A percentile compares a stretch with the other conserved stretches of the same genome.
These are phyloP conservation scores for Lampris megalopsis DNA, from an alignment of 2,113 vertebrate species.

Conservation along the genomic window DNA sequence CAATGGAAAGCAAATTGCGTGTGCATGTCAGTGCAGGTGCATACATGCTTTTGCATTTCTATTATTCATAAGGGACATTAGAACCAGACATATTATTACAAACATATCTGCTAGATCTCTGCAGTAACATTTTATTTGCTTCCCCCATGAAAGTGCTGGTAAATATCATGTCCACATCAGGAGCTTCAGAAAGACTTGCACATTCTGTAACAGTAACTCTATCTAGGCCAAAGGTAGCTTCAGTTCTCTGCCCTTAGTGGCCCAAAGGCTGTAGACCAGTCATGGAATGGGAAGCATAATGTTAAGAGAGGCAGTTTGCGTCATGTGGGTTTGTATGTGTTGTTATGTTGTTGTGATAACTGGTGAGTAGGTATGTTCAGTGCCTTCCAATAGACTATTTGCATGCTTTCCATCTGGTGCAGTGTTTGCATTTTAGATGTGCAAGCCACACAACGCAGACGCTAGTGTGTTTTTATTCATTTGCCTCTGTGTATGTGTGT, in stretches of 20 bases:
- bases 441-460: slow-evolving; percentile 39
- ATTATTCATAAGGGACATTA: neutral
- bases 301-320: slow-evolving; percentile 4
- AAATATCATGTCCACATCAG: slow-evolving; percentile 6
- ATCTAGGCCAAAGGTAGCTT: slow-evolving; percentile 1
- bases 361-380: slow-evolving; percentile 52
- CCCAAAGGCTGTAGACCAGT: slow-evolving; percentile 46
- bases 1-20: neutral
- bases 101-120: neutral
- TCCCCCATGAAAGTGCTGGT: slow-evolving; percentile 15
- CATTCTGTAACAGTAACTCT: slow-evolving; percentile 20
- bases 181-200: slow-evolving; percentile 24
- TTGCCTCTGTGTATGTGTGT: slow-evolving; percentile 45
- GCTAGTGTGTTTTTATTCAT: neutral
- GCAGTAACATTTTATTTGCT: neutral
- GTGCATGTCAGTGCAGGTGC: too few relatives aligned
- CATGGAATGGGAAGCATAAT: slow-evolving; percentile 40
- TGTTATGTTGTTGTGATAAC: slow-evolving; percentile 5
- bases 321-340: slow-evolving; percentile 12
- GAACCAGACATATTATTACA: neutral
- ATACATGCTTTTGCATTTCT: neutral
- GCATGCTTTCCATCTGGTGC: slow-evolving; percentile 37
- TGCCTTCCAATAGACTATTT: slow-evolving; percentile 41
- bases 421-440: slow-evolving; percentile 17
- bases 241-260: slow-evolving; percentile 28